Base-by-base conservation (phyloP, 2,888 invertebrate species). In the Lithophane semibrunnea region DNA sequence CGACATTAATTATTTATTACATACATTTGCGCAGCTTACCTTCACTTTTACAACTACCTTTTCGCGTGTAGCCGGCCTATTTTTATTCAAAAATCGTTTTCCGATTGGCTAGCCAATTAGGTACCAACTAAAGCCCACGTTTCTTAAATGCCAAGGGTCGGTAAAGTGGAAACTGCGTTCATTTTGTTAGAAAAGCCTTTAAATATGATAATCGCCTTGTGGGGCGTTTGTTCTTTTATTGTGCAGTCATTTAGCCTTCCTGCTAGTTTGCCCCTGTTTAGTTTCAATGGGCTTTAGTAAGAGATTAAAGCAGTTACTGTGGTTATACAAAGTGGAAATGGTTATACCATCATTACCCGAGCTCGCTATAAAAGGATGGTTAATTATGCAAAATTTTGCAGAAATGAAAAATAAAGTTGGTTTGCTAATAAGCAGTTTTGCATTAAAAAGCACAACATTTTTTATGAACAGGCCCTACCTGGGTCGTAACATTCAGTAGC, bases 81-180 rank as follows among this genome's bases (percentile, higher is more conserved):
- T 90, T 92, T 89, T 86, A 87, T 88, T 88, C 85, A 84, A 87
- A 88, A 87, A 80, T 82, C 81, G 80, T 90, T 92, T 91, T 92
- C 89, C 90, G 85, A 88, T 80, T 87, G 89, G 85, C 86, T 87
- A 84, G 84, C 85, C 91, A 91, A 92, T 92, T 91, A 91, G 86
- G 88, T 84, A 85, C 74, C 73, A 88, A 90, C 89, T 88, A 90
- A 90, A 87, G 85, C 84, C 80, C 68, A 87, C 79, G 86, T 90
- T 88, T 87, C 81, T 64, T 75, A 73, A 87, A 84, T 86, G 83
- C 75, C 77, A 82, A 75, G 78, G 86, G 80, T 83, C 72, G 78
- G 68, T 63, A 49, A 79, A 73, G 42, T 73, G 75, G 67, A 67
- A 63, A 77, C 69, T 79, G 76, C 84, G 71, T 79, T 64, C 65